A percentile compares a stretch with the other conserved stretches of the same genome.
phyloP scores from a whole-genome alignment of 2,113 vertebrate species.

The Notiomystis cincta region DNA sequence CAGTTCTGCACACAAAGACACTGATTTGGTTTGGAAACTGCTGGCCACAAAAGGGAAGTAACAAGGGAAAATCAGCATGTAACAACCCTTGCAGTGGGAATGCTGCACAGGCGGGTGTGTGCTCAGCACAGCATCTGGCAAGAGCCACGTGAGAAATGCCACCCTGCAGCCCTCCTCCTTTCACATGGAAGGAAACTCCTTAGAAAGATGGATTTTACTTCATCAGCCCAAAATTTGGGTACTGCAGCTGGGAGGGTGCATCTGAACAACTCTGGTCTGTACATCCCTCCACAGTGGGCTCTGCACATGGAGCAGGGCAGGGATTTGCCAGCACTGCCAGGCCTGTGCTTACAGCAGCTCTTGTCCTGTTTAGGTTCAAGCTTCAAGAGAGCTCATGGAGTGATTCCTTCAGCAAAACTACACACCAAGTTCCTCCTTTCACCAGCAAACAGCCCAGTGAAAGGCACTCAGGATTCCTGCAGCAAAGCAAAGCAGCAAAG shows the following conservation, averaged over 20 bases:
- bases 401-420: background rate
- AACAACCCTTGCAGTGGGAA: background rate
- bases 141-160: background rate
- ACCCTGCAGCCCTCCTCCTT: background rate
- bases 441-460: background rate
- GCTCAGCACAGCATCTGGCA: background rate
- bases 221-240: background rate
- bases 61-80: background rate
- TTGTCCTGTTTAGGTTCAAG: background rate
- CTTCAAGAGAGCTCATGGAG: fast-evolving
- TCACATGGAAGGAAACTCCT: background rate
- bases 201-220: background rate
- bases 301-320: fast-evolving
- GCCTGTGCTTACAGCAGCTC: background rate
- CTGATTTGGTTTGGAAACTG: background rate
- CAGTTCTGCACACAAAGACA: background rate
- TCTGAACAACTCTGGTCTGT: background rate
- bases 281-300: background rate
- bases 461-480: background rate
- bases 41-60: background rate
- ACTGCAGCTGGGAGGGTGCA: fast-evolving
- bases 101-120: background rate
- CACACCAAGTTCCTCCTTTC: background rate
- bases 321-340: background rate
- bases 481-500: background rate